Base-by-base conservation (phyloP, 2,797 vertebrate species). In the Galagoides demidoff region DNA sequence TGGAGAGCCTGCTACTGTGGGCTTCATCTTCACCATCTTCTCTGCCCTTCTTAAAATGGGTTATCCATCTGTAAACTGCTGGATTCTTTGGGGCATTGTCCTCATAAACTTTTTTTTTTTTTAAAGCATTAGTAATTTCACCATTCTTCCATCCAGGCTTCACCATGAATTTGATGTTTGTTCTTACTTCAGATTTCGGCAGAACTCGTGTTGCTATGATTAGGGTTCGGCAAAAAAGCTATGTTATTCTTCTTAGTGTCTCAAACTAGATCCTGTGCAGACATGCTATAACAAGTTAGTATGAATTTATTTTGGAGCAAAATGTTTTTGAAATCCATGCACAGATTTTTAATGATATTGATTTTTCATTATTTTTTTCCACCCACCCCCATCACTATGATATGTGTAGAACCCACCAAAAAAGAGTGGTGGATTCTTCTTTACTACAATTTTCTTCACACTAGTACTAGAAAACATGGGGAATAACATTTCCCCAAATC, bases 361-460 rank as follows among this genome's bases (percentile, higher is more conserved):
- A 66, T 66, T n/a, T 66, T 16, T 31, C 16, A 0, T 19, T 16
- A n/a, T 7, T 66, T 66, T 66, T 66, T 66, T 16, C 13, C 2
- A 2, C 49, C 49, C 11, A 2, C 12, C 45, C 49, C 49, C 31
- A n/a, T n/a, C n/a, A 37, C 6, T 39, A 6, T 3, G 12, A 0
- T 4, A 5, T 12, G 12, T 19, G 29, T 66, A 70, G 29, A 85
- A 22, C 7, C 52, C 16, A 70, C 12, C 27, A 74, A 12, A 7
- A 83, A 78, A 55, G 37, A 43, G 14, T 23, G 64, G 16, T 66
- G 64, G 76, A 14, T 25, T 71, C 7, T 20, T 87, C 25, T 31
- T 19, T 16, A 66, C 16, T n/a, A n/a, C 16, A n/a, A 16, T 66
- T 66, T 17, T 66, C 12, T 66, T 66, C 64, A n/a, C 31, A 14